Evolutionary conservation across 2,113 vertebrate genomes (phyloP).

Genomic region (Mandrillus leucophaeus): DNA sequence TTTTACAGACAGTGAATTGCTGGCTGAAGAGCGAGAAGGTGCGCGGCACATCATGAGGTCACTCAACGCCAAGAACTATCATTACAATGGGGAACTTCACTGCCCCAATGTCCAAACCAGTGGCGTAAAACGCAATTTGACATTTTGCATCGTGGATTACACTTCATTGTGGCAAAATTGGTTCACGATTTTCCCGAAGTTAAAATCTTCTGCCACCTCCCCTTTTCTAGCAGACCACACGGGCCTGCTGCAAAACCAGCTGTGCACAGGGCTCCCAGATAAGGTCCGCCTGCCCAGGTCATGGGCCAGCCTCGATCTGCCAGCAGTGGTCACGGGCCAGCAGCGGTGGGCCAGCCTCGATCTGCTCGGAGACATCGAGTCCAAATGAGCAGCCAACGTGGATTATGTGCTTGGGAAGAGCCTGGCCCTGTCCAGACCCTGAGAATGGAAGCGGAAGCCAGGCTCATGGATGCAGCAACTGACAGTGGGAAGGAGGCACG

Average conservation of each 20-base stretch:
- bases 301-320: no score
- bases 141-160: neutral
- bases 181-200: neutral
- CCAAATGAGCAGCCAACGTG: neutral
- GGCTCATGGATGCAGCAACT: rapidly evolving
- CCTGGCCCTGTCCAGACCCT: rapidly evolving
- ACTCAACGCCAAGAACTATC: rapidly evolving
- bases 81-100: neutral
- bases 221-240: neutral
- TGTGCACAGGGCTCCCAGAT: rapidly evolving
- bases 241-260: rapidly evolving
- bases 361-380: neutral
- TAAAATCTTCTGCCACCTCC: neutral
- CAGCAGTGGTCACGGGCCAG: neutral
- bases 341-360: neutral
- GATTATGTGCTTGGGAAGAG: rapidly evolving
- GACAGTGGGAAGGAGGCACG: rapidly evolving
- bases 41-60: rapidly evolving
- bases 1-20: neutral
- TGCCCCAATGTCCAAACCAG: rapidly evolving
- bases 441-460: neutral
- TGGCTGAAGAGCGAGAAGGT: rapidly evolving
- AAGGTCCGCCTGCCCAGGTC: neutral
- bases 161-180: neutral
- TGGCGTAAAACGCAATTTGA: rapidly evolving